These are phyloP conservation scores for Frieseomelitta varia DNA, from an alignment of 1,140 invertebrate species.

Conservation along the genomic window DNA sequence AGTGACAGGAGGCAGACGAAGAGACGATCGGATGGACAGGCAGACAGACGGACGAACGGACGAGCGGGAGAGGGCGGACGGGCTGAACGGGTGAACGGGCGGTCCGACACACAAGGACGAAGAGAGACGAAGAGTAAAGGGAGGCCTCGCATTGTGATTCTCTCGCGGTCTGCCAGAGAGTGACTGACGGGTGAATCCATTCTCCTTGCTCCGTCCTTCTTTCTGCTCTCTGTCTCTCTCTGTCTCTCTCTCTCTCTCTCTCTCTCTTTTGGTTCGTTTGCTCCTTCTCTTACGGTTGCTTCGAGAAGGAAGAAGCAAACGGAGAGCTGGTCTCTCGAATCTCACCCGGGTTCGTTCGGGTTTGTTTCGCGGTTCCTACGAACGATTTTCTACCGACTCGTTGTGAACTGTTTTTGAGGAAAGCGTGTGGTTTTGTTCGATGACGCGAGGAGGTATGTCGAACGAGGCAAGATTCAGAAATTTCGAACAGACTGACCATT, in stretches of 20 bases:
- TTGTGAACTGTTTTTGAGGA: no score
- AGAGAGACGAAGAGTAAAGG: slow-evolving; percentile 57
- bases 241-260: slow-evolving; percentile 28
- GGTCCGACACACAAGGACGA: slow-evolving; percentile 51
- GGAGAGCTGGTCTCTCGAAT: slow-evolving; percentile 49
- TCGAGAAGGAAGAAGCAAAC: slow-evolving; percentile 34
- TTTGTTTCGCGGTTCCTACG: neutral
- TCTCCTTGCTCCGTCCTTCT: slow-evolving; percentile 68
- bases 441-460: no score
- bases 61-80: slow-evolving; percentile 46
- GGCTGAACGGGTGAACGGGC: slow-evolving; percentile 12
- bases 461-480: no score
- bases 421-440: no score
- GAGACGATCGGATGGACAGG: slow-evolving; percentile 68
- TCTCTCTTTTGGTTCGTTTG: neutral
- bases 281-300: slow-evolving; percentile 45
- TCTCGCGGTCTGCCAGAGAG: slow-evolving; percentile 78
- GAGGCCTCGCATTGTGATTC: slow-evolving; percentile 80
- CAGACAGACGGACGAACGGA: slow-evolving; percentile 59
- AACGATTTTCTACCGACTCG: neutral
- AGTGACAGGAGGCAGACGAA: slow-evolving; percentile 72
- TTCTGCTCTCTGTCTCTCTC: slow-evolving; percentile 38
- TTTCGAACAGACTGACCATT: no score
- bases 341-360: slow-evolving; percentile 5
- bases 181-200: slow-evolving; percentile 81